phyloP scores from a whole-genome alignment of 2,113 vertebrate species.

The Perccottus glenii region DNA sequence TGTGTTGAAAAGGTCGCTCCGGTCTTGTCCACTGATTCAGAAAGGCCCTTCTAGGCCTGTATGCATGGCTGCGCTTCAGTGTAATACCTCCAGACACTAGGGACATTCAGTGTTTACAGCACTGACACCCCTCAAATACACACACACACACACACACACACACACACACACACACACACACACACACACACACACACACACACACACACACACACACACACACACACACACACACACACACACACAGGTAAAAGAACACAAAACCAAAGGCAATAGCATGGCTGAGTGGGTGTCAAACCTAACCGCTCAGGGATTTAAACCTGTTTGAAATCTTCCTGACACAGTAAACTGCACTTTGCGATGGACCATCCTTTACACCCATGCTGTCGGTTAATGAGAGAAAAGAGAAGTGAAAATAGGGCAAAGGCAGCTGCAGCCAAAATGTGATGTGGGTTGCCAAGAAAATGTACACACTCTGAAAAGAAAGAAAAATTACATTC shows the following conservation, averaged over 20 bases:
- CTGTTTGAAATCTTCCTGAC: slow-evolving; percentile 60
- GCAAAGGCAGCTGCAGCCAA: slow-evolving; percentile 30
- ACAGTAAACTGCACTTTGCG: slow-evolving; percentile 43
- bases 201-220: slow-evolving; percentile 9
- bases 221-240: slow-evolving; percentile 9
- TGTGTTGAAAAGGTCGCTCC: slow-evolving; percentile 71
- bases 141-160: slow-evolving; percentile 16
- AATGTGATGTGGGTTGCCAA: slow-evolving; percentile 34
- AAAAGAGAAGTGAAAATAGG: slow-evolving; percentile 44
- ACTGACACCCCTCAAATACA: slow-evolving; percentile 40
- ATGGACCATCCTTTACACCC: slow-evolving; percentile 32
- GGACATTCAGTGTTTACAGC: slow-evolving; percentile 64
- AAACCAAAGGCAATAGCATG: slow-evolving; percentile 58
- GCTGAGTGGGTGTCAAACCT: slow-evolving; percentile 52
- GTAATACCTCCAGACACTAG: slow-evolving; percentile 69
- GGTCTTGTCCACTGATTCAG: slow-evolving; percentile 67
- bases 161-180: slow-evolving; percentile 9
- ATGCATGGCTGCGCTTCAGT: slow-evolving; percentile 66
- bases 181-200: slow-evolving; percentile 7
- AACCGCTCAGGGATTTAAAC: slow-evolving; percentile 46
- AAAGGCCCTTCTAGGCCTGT: slow-evolving; percentile 69
- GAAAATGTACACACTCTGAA: slow-evolving; percentile 32
- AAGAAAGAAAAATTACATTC: slow-evolving; percentile 10
- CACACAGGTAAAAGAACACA: slow-evolving; percentile 21
- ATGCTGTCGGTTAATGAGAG: slow-evolving; percentile 53